Base-by-base conservation (phyloP, 2,797 vertebrate species). In the Jordanella pulchra region DNA sequence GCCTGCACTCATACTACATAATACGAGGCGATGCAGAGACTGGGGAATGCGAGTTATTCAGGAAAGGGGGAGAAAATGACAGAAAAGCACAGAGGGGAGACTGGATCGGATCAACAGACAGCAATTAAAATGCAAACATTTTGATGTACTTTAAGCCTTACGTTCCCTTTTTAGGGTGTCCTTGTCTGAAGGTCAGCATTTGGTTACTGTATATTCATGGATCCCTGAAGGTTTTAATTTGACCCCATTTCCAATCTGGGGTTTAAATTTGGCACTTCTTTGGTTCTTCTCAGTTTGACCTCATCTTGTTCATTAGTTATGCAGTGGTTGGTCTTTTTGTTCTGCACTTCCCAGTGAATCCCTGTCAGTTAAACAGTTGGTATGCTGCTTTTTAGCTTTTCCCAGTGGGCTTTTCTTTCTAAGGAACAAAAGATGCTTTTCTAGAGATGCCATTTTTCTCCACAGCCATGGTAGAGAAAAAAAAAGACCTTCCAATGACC, bases 1-100 rank as follows among this genome's bases (percentile, higher is more conserved):
- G 92, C 88, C 90, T 88, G 85, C 83, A 82, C 88, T 91, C 89
- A 87, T 89, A 90, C 91, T 89, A 89, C 89, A 93, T 90, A 93
- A 92, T 93, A 90, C 87, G 60, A 83, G 82, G 87, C 81, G 72
- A 85, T 84, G 88, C 85, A 79, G 81, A 23, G 71, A 76, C 84
- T 71, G 73, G 90, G 89, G 91, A 93, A 92, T 92, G 83, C 21
- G 51, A 91, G 79, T 92, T 89, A 92, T 93, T 91, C 78, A 86
- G 87, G 2, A 69, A 65, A 78, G 86, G 81, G 70, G 83, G 79
- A 77, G 89, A 85, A 86, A 75, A 83, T 69, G 75, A 86, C 72
- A 89, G 83, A 88, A 70, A 75, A 82, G 78, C 82, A 72, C 66
- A 81, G 79, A 69, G 75, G 60, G 80, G 86, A 83, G 79, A 77